These are phyloP conservation scores for Hypomecis punctinalis DNA, from an alignment of 2,888 invertebrate species.

Conservation along the genomic window DNA sequence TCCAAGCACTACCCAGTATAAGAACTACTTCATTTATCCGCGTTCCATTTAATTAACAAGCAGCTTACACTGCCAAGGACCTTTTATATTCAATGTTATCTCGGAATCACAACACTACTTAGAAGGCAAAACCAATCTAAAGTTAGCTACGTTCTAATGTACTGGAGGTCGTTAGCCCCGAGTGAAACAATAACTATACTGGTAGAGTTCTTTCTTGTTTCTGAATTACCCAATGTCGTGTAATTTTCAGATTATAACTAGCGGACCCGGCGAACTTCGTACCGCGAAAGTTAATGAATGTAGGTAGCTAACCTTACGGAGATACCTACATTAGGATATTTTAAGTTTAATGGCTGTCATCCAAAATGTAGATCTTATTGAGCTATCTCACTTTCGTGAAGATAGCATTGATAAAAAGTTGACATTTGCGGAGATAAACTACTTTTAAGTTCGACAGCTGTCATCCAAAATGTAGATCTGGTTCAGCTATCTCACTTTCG, in stretches of 20 bases:
- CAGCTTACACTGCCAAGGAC: slow-evolving; percentile 22
- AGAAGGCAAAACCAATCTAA: slow-evolving; percentile 27
- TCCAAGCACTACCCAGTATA: not conserved
- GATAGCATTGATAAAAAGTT: too few relatives aligned
- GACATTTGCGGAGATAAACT: too few relatives aligned
- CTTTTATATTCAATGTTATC: slow-evolving; percentile 13
- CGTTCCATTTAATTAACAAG: slow-evolving; percentile 21
- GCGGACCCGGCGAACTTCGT: too few relatives aligned
- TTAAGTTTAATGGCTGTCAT: too few relatives aligned
- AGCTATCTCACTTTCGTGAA: too few relatives aligned
- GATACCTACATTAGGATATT: too few relatives aligned
- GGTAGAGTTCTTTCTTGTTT: not conserved
- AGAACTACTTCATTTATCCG: slow-evolving; percentile 13
- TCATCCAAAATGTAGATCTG: too few relatives aligned
- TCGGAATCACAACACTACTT: slow-evolving; percentile 24
- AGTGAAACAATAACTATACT: slow-evolving; percentile 8
- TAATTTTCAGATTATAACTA: not conserved
- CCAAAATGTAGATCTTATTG: too few relatives aligned
- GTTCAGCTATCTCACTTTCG: too few relatives aligned
- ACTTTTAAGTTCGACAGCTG: too few relatives aligned
- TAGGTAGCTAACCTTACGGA: too few relatives aligned
- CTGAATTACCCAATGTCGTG: not conserved
- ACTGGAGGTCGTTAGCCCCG: slow-evolving; percentile 17
- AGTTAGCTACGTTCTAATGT: slow-evolving; percentile 23
- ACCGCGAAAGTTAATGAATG: too few relatives aligned